These are phyloP conservation scores for Parambassis ranga DNA, from an alignment of 2,797 vertebrate genomes.

Conservation along the genomic window DNA sequence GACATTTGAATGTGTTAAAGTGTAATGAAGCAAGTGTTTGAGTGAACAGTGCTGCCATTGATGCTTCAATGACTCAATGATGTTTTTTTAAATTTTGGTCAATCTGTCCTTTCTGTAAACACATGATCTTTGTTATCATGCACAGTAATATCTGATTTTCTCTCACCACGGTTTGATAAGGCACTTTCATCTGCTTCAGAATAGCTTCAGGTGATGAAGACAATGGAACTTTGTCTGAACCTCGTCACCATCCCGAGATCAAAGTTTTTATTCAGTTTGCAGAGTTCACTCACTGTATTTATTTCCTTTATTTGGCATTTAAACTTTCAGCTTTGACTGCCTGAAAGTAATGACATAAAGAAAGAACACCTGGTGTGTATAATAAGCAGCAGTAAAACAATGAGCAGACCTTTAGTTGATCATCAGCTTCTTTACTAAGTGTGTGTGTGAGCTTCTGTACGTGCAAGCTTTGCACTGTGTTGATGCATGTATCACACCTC, in stretches of 20 bases:
- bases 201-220: background rate
- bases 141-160: background rate
- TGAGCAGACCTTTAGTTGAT: constrained; percentile 13
- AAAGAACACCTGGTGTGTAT: no score
- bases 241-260: background rate
- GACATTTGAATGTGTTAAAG: background rate
- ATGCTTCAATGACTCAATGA: no score
- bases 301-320: no score
- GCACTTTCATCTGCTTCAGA: background rate
- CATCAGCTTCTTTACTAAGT: background rate
- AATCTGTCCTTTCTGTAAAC: background rate
- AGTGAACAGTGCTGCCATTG: background rate
- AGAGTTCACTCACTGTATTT: no score
- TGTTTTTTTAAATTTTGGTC: no score
- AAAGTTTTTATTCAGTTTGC: no score
- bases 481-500: constrained; percentile 51
- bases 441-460: background rate
- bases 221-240: background rate
- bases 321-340: no score
- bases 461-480: constrained; percentile 2
- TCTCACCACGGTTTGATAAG: background rate
- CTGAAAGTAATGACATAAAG: no score
- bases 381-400: background rate
- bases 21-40: background rate
- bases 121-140: constrained; percentile 11